Evolutionary conservation across 2,797 vertebrate species (phyloP), one percentile per base, ranked within the genome.

Genomic region (Poliocrania exsul): DNA sequence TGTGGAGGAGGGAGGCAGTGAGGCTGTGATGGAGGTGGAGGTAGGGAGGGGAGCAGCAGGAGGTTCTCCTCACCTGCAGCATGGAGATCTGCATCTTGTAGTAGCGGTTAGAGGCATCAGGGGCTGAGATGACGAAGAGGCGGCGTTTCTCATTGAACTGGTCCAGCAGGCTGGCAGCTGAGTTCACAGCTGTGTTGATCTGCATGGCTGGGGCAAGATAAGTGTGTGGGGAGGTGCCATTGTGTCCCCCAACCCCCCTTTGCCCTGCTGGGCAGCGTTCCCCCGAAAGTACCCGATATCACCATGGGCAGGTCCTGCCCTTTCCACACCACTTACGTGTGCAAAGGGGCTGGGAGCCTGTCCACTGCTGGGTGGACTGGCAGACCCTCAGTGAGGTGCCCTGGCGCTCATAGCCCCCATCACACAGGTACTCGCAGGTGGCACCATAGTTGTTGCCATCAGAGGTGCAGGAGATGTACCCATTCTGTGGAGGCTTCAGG

Each of bases 61-160:
- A 62, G 11, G 16, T 31, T 26, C 12, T 75, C 69, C 97, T 96
- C 87, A 99, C 99, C 98, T 99, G 99, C 86, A 99, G 96, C 98
- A 99, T 99, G 84, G 98, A 86, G 81, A 98, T 98, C 97, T 99
- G 99, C 96, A 99, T 97, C 91, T 99, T 99, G 97, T 99, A 99
- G 95, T 99, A 98, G 14, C 97, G 94, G 93, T 99, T 98, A 5
- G 98, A 97, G 13, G 98, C 92, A 92, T 99, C 98, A 0, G 99
- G 99, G 15, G 99, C 98, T 0, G 99, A 99, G 93, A 99, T 29
- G 67, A 99, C 97, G 16, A 99, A 98, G 58, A 99, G 98, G 67
- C 98, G 98, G 71, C 98, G 98, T 95, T 99, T 99, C 95, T 99
- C 99, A 3, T 98, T 98, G 97, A 99, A 99, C 97, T 99, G 99